Evolutionary conservation across 92 coral and sea anemone genomes (phyloP).

Genomic region (Phymanthus crucifer): DNA sequence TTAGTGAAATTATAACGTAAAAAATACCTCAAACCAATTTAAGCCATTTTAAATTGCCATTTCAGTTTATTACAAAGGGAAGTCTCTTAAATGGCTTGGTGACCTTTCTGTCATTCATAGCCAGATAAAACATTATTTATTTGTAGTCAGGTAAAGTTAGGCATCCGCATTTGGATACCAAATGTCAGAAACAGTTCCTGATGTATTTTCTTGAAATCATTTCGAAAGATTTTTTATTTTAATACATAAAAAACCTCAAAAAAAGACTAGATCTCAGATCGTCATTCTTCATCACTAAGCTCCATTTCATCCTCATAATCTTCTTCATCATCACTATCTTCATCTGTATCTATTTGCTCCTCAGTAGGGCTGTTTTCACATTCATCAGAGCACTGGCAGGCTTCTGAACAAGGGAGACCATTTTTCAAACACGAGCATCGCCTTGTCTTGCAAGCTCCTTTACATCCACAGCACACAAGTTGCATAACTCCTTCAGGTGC

Average conservation of each 20-base stretch:
- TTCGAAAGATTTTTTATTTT: no score
- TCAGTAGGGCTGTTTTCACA: constrained; percentile 19
- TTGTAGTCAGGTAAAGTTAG: no score
- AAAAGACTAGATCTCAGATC: no score
- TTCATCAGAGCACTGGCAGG: constrained; percentile 35
- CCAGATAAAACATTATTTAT: not conserved
- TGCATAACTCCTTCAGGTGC: constrained; percentile 51
- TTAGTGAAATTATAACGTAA: no score
- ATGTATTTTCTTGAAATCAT: no score
- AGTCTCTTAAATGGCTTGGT: no score
- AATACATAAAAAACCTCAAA: no score
- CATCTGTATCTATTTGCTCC: constrained; percentile 2
- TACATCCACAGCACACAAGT: constrained; percentile 29
- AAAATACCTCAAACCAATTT: no score
- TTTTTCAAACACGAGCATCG: constrained; percentile 42
- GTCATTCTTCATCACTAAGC: no score
- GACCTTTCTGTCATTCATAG: not conserved
- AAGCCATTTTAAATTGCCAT: no score
- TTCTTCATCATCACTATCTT: constrained; percentile 34
- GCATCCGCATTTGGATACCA: no score
- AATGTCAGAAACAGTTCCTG: no score
- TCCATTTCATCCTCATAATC: constrained; percentile 6
- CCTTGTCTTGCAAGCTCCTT: constrained; percentile 30
- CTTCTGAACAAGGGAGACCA: constrained; percentile 41
- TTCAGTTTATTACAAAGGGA: not conserved